Evolutionary conservation across 2,113 vertebrate species (phyloP), one percentile per base, ranked within the genome.

Genomic region (Aplodontia rufa): DNA sequence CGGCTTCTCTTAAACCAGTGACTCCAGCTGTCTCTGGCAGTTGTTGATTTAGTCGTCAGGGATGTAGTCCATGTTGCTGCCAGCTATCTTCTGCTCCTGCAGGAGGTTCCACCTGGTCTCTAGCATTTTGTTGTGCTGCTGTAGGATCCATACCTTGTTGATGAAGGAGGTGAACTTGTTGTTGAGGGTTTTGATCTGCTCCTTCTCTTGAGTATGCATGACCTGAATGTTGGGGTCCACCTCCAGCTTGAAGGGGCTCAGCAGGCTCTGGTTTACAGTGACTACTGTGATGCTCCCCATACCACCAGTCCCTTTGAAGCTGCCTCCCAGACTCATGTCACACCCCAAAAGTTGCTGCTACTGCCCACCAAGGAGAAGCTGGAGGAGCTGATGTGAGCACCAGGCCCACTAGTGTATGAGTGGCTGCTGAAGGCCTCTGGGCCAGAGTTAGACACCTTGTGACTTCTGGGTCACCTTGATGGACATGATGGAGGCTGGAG

Each of bases 101-200:
- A 99, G 90, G 30, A 99, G 97, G 14, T 93, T 97, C 99, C 99
- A 99, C 68, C 99, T 99, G 97, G 99, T 99, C 98, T 99, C 99
- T 85, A 99, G 98, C 98, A 99, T 98, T 97, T 99, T 99, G n/a
- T 98, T n/a, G n/a, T n/a, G 98, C 98, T 99, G 99, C 95, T 99
- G 99, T 37, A 99, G 98, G 96, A 98, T 99, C 22, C 99, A 98
- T 97, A 98, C 98, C 98, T 98, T 98, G 81, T 98, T 97, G 17
- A 98, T 98, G 96, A 98, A 98, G 87, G 91, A 87, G 68, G 98
- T 98, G 26, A 98, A 98, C 83, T 98, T 98, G 96, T n/a, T n/a
- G n/a, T 98, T 98, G 68, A 98, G 98, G 45, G 22, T 93, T 97
- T 98, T 98, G 87, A 98, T 98, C 97, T 98, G 97, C 55, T 98